Evolutionary conservation across 2,797 vertebrate species (phyloP).

Genomic region (Pitangus sulphuratus): DNA sequence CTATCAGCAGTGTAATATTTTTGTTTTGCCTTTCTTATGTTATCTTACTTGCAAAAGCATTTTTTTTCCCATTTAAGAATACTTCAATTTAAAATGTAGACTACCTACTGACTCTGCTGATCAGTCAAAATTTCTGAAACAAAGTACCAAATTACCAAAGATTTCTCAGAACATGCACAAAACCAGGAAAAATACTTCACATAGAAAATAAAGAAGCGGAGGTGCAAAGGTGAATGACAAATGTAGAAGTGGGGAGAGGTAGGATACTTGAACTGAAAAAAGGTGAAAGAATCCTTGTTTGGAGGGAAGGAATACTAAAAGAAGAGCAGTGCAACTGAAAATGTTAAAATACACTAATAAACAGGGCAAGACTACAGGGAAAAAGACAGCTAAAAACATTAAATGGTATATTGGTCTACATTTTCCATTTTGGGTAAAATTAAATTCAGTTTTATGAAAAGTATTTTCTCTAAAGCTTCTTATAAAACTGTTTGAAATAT

Average conservation of each 20-base stretch:
- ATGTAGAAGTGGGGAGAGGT: not conserved
- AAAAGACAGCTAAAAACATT: not conserved
- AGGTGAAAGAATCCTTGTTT: not conserved
- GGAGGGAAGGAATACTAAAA: not conserved
- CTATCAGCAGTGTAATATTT: not conserved
- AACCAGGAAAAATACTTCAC: not conserved
- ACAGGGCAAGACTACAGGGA: not conserved
- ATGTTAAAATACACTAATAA: not conserved
- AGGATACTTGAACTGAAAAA: not conserved
- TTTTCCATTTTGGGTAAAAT: conserved; percentile 1
- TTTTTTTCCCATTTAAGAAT: not conserved
- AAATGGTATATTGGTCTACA: not conserved
- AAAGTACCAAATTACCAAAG: not conserved
- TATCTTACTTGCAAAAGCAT: not conserved
- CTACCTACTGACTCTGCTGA: not conserved
- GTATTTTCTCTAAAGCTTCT: not conserved
- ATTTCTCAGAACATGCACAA: not conserved
- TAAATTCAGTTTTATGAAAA: not conserved
- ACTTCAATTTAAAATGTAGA: not conserved
- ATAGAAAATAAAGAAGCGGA: not conserved
- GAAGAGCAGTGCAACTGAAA: not conserved
- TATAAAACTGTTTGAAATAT: not conserved
- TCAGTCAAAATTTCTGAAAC: not conserved
- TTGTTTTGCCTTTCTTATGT: not conserved
- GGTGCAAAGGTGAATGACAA: not conserved